phyloP scores from a whole-genome alignment of 2,113 vertebrate species.

The Corythaixoides concolor region DNA sequence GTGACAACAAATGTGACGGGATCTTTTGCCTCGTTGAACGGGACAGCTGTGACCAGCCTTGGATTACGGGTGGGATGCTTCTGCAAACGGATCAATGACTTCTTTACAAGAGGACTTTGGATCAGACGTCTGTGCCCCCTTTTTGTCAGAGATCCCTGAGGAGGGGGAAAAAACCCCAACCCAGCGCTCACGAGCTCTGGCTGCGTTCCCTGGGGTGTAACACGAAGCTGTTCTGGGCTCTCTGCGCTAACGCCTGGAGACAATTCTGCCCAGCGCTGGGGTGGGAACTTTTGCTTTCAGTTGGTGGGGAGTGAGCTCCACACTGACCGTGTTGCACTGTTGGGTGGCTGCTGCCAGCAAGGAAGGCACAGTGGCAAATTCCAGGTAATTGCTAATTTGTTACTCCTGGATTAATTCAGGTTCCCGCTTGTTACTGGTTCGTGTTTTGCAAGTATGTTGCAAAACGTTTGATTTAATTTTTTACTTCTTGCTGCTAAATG shows the following conservation, averaged over 20 bases:
- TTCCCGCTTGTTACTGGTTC: background rate
- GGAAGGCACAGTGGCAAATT: background rate
- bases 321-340: rapidly evolving
- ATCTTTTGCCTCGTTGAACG: constrained; percentile 27
- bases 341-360: background rate
- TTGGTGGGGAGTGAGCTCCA: rapidly evolving
- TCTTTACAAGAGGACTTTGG: background rate
- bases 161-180: rapidly evolving
- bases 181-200: rapidly evolving
- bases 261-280: rapidly evolving
- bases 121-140: background rate
- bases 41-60: constrained; percentile 66
- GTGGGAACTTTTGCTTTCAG: background rate
- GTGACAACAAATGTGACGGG: constrained; percentile 45
- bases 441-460: background rate
- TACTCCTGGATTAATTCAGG: background rate
- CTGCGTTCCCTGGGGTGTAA: background rate
- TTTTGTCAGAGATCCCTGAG: background rate
- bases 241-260: background rate
- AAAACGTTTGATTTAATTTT: background rate
- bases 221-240: background rate
- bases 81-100: background rate
- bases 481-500: background rate
- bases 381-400: background rate
- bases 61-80: constrained; percentile 57